Conservation (phyloP, 2,888 invertebrate genomes). For the Chamaedrilus cognettii region DNA sequence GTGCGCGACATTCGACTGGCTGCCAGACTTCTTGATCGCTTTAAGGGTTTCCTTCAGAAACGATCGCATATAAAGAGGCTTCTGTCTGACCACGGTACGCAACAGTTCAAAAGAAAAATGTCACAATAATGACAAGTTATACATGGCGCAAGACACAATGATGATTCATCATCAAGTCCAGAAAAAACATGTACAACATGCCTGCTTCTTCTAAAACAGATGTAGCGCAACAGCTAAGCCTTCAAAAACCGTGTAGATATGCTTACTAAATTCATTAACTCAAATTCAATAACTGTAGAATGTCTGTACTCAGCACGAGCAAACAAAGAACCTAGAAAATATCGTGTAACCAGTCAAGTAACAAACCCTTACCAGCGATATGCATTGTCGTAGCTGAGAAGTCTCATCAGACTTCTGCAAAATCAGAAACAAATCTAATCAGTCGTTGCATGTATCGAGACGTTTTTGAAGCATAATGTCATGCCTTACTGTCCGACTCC, state of each 20-base stretch:
- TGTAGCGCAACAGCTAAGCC: too few species aligned
- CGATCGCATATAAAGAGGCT: not conserved
- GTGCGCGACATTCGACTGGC: not conserved
- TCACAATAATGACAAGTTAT: not conserved
- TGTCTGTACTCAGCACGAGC: not conserved
- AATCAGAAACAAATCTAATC: not conserved
- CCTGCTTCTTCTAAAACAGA: too few species aligned
- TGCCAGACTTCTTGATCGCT: constrained; percentile 27
- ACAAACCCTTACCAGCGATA: constrained; percentile 32
- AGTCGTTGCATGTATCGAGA: too few species aligned
- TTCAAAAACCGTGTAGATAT: not conserved
- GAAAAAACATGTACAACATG: not conserved
- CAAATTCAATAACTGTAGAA: not conserved
- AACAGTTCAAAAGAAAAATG: not conserved
- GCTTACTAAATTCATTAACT: not conserved
- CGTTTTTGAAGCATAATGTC: too few species aligned
- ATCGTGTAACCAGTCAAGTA: not conserved
- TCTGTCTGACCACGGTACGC: not conserved
- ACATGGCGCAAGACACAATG: not conserved
- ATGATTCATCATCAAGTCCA: not conserved
- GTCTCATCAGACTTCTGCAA: not conserved
- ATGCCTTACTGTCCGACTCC: too few species aligned
- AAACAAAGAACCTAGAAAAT: too few species aligned
- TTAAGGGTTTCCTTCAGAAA: constrained; percentile 32
- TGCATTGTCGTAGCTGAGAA: constrained; percentile 32